A percentile compares a stretch with the other conserved stretches of the same genome.
Evolutionary conservation across 2,888 invertebrate species (phyloP).

Genomic region (Ophion ellenae): DNA sequence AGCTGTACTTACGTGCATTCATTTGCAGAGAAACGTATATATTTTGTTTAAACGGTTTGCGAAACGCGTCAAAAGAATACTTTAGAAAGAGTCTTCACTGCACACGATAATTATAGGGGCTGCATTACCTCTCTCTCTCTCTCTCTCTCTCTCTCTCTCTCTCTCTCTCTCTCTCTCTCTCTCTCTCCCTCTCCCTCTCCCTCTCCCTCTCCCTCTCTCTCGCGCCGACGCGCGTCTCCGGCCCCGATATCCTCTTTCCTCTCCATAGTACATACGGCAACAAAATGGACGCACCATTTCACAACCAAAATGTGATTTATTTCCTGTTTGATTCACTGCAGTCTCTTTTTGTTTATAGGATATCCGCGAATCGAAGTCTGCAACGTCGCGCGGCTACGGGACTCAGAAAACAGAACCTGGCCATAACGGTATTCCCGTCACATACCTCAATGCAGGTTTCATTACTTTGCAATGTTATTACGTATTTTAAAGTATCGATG

Average conservation of each 20-base stretch:
- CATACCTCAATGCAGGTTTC: too few relatives aligned
- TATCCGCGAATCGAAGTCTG: not conserved
- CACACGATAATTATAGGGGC: not conserved
- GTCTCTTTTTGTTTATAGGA: not conserved
- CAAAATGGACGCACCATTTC: conserved; percentile 33
- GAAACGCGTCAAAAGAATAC: conserved; percentile 9
- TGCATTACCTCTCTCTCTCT: not conserved
- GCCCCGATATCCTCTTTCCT: conserved; percentile 30
- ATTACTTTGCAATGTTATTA: too few relatives aligned
- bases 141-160: too few relatives aligned
- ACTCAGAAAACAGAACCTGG: not conserved
- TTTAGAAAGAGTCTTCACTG: not conserved
- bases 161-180: conserved; percentile 9
- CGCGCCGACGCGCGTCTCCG: too few relatives aligned
- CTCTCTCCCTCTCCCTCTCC: conserved; percentile 17
- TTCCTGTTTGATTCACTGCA: conserved; percentile 4
- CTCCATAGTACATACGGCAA: conserved; percentile 1
- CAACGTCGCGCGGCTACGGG: too few relatives aligned
- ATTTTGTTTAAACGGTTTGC: conserved; percentile 35
- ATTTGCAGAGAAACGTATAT: conserved; percentile 18
- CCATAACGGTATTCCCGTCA: too few relatives aligned
- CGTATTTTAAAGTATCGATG: too few relatives aligned
- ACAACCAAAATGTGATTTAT: conserved; percentile 41
- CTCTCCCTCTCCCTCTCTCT: conserved; percentile 5
- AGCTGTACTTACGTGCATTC: not conserved